Evolutionary conservation across 2,888 invertebrate genomes (phyloP).

Genomic region (Mechanitis mazaeus): DNA sequence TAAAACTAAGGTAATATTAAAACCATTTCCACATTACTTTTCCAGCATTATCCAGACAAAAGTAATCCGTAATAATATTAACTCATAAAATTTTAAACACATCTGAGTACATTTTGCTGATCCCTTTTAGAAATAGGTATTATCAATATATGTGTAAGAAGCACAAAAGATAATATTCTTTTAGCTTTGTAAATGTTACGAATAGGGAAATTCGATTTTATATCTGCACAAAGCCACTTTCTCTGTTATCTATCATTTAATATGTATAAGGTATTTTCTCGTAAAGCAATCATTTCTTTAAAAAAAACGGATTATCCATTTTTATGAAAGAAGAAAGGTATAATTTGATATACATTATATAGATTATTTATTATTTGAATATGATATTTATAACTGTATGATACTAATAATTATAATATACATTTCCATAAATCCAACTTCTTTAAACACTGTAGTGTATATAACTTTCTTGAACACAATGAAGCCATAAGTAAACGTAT

Average conservation of each 20-base stretch:
- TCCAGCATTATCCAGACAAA: too few species aligned
- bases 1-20: too few species aligned
- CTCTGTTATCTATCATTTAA: neutral
- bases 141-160: conserved; percentile 49
- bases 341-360: too few species aligned
- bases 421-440: too few species aligned
- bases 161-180: conserved; percentile 21
- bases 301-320: too few species aligned
- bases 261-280: neutral
- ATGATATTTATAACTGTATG: too few species aligned
- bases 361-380: too few species aligned
- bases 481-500: too few species aligned
- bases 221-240: neutral
- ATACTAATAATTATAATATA: neutral
- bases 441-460: too few species aligned
- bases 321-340: too few species aligned
- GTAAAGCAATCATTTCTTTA: neutral
- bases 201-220: neutral
- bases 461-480: too few species aligned
- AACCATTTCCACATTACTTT: too few species aligned
- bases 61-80: neutral
- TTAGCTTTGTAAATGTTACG: conserved; percentile 4
- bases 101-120: conserved; percentile 44
- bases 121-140: conserved; percentile 43
- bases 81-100: neutral